A percentile compares a stretch with the other conserved stretches of the same genome.
These are phyloP conservation scores for Linurgus olivaceus DNA, from an alignment of 2,797 vertebrate species.

Conservation along the genomic window DNA sequence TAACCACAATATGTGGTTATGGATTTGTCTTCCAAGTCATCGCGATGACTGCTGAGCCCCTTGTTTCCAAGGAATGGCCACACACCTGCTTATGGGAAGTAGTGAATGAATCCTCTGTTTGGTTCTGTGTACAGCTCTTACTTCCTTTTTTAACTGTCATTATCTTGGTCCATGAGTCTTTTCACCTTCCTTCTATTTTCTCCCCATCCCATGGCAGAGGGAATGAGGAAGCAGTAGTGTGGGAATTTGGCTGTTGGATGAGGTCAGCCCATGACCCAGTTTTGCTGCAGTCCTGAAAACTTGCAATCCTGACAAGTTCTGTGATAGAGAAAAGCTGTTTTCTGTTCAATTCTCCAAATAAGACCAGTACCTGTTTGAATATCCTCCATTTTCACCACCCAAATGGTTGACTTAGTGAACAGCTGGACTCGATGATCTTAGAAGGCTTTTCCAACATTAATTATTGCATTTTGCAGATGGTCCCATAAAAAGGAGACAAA, in stretches of 20 bases:
- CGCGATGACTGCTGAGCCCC: accelerated
- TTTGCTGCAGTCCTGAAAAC: background rate
- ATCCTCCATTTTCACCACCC: background rate
- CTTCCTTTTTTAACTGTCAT: background rate
- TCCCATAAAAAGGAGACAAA: background rate
- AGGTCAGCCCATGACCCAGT: background rate
- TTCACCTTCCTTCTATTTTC: background rate
- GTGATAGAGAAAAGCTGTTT: background rate
- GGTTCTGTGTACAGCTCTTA: background rate
- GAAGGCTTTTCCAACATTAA: background rate
- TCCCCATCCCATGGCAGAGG: accelerated
- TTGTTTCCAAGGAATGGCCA: background rate
- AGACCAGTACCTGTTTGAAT: background rate
- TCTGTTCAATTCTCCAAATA: background rate
- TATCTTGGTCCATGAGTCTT: background rate
- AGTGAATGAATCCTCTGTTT: background rate
- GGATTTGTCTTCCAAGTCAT: background rate
- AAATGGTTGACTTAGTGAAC: background rate
- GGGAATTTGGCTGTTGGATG: background rate
- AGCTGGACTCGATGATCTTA: background rate
- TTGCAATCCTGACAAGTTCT: background rate
- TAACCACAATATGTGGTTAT: background rate
- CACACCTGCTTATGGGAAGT: background rate
- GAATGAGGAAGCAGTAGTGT: background rate
- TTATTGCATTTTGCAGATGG: background rate